Evolutionary conservation across 2,888 invertebrate genomes (phyloP).

Genomic region (Eretmocerus hayati): DNA sequence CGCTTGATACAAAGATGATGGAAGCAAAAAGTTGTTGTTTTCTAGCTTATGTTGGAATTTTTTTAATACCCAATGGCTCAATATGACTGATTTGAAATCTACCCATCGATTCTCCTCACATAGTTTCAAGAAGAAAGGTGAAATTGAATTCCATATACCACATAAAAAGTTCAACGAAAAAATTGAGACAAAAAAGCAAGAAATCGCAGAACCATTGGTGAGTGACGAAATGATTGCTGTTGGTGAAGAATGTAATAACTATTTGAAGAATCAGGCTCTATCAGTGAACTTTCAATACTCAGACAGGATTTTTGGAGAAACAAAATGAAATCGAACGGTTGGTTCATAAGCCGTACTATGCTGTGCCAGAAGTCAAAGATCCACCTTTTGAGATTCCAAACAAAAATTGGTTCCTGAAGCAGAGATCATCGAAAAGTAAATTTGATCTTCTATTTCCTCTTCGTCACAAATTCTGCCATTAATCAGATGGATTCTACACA

Average conservation of each 20-base stretch:
- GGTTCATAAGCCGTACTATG: slow-evolving; percentile 32
- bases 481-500: not conserved
- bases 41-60: no score
- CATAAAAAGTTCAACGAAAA: slow-evolving; percentile 57
- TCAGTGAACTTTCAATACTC: slow-evolving; percentile 18
- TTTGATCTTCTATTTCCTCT: no score
- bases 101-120: not conserved
- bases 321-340: slow-evolving; percentile 45
- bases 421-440: slow-evolving; percentile 22
- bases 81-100: no score
- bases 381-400: slow-evolving; percentile 3
- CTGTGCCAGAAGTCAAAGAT: slow-evolving; percentile 12
- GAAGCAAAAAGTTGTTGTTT: no score
- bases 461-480: not conserved
- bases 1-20: no score
- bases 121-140: slow-evolving; percentile 25
- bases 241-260: no score
- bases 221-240: no score
- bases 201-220: slow-evolving; percentile 57
- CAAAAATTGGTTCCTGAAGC: slow-evolving; percentile 14
- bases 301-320: slow-evolving; percentile 54
- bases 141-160: slow-evolving; percentile 55
- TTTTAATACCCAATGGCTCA: no score
- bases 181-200: slow-evolving; percentile 52
- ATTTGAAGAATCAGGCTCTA: no score